phyloP scores from a whole-genome alignment of 1,140 invertebrate species.

The Macrosteles quadrilineatus region DNA sequence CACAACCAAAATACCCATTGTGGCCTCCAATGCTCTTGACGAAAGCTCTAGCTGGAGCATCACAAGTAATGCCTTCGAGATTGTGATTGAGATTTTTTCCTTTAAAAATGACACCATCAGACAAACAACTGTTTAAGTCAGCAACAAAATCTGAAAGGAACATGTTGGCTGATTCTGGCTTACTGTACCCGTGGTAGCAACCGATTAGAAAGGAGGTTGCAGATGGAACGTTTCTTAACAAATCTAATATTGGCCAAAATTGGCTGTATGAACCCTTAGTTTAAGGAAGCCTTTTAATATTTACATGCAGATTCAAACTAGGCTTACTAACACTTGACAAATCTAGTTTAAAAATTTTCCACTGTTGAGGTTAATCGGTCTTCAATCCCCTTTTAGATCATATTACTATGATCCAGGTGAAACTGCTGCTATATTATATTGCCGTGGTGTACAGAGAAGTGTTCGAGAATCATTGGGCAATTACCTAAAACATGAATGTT shows the following conservation, averaged over 20 bases:
- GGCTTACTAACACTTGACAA: no score
- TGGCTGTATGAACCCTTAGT: no score
- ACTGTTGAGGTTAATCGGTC: no score
- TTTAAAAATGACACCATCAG: not conserved
- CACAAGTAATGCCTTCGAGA: conserved; percentile 35
- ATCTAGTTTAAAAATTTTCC: no score
- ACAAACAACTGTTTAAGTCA: conserved; percentile 19
- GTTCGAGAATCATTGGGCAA: not conserved
- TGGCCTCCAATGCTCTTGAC: conserved; percentile 31
- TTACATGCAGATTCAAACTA: no score
- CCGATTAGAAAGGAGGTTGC: not conserved
- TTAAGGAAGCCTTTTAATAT: no score
- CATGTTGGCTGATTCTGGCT: conserved; percentile 1
- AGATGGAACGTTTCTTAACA: no score
- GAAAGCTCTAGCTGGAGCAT: conserved; percentile 40
- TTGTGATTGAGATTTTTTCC: conserved; percentile 3
- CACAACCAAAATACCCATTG: conserved; percentile 37
- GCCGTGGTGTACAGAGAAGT: not conserved
- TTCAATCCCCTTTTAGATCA: no score
- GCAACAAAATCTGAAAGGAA: conserved; percentile 18
- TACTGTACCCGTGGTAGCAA: conserved; percentile 1
- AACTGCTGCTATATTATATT: conserved; percentile 2
- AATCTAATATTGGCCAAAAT: no score
- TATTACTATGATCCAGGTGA: no score
- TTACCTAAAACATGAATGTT: not conserved